These are phyloP conservation scores for Tachuris rubrigastra DNA, from an alignment of 2,113 vertebrate species.

Conservation along the genomic window DNA sequence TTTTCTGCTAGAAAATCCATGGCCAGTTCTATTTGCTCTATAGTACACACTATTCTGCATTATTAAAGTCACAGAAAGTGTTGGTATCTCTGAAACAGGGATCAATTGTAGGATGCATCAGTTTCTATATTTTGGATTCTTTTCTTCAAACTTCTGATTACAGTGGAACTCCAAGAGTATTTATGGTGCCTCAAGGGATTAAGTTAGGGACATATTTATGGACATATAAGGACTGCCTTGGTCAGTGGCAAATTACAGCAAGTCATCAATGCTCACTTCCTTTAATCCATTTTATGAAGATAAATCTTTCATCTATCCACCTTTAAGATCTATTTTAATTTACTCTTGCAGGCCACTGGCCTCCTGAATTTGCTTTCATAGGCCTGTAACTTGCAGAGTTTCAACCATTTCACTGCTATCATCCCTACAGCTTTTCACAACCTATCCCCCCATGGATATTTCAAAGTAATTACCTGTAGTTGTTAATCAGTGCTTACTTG, in stretches of 20 bases:
- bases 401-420: neutral
- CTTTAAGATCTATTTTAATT: neutral
- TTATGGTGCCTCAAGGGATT: neutral
- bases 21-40: neutral
- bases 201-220: neutral
- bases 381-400: neutral
- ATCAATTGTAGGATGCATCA: neutral
- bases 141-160: neutral
- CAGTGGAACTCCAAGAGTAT: neutral
- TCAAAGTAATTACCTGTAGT: neutral
- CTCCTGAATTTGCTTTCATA: neutral
- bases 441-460: neutral
- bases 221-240: neutral
- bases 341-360: neutral
- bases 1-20: neutral
- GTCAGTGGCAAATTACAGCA: neutral
- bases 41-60: neutral
- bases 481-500: neutral
- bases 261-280: neutral
- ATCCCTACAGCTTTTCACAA: neutral
- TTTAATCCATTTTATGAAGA: neutral
- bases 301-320: neutral
- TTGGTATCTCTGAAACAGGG: neutral
- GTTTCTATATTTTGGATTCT: neutral
- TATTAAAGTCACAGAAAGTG: neutral